Conservation (phyloP, 2,888 invertebrate genomes). For the Chrysotoxum bicinctum region DNA sequence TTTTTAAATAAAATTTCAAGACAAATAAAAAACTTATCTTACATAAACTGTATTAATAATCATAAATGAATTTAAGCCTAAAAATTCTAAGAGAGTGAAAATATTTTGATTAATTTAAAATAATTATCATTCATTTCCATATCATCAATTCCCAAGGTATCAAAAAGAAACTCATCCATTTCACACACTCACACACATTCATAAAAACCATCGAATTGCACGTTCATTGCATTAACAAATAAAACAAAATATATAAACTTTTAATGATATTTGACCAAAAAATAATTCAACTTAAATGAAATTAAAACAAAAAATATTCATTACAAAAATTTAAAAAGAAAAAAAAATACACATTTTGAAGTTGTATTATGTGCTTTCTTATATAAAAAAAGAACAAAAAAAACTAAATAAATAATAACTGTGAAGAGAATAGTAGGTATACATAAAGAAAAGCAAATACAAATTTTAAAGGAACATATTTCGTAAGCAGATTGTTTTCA, state of each 20-base stretch:
- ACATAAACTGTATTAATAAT: conserved; percentile 35
- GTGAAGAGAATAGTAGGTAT: conserved; percentile 78
- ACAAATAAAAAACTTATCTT: background rate
- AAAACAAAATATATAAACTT: conserved; percentile 23
- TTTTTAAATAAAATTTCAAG: conserved; percentile 19
- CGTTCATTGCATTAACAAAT: conserved; percentile 35
- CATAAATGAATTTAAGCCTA: conserved; percentile 40
- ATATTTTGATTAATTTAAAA: conserved; percentile 28
- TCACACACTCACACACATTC: conserved; percentile 21
- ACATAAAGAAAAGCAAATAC: conserved; percentile 76
- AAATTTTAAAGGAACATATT: conserved; percentile 70
- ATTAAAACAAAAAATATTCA: conserved; percentile 7
- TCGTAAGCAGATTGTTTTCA: conserved; percentile 58
- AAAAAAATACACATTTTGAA: conserved; percentile 30
- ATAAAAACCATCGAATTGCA: conserved; percentile 62
- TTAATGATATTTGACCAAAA: conserved; percentile 61
- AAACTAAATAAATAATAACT: conserved; percentile 47
- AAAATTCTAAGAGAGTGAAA: conserved; percentile 58
- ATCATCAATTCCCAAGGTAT: conserved; percentile 48
- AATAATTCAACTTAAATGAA: conserved; percentile 6
- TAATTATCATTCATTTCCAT: conserved; percentile 56
- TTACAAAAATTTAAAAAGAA: background rate
- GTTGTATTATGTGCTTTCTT: conserved; percentile 63
- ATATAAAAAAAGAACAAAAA: conserved; percentile 30
- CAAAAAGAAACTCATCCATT: conserved; percentile 50